phyloP scores from a whole-genome alignment of 2,888 invertebrate species.

The Drosophila siamana region DNA sequence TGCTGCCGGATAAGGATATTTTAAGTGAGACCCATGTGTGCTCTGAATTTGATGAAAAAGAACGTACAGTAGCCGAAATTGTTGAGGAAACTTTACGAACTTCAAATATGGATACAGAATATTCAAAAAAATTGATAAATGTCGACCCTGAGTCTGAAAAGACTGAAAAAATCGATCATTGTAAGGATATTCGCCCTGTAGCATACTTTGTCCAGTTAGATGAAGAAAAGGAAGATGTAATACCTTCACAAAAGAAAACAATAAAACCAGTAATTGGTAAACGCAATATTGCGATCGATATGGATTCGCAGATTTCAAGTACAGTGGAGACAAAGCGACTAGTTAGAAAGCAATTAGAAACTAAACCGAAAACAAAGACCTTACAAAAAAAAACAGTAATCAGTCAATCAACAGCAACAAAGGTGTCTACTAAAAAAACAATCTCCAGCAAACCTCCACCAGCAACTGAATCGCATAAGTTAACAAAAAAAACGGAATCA shows the following conservation, averaged over 20 bases:
- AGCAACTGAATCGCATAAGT: constrained; percentile 33
- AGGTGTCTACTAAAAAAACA: constrained; percentile 22
- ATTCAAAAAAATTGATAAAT: not conserved
- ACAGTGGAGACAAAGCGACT: constrained; percentile 14
- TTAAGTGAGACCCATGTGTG: constrained; percentile 3
- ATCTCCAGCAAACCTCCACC: constrained; percentile 25
- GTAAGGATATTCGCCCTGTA: constrained; percentile 62
- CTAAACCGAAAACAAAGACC: constrained; percentile 37
- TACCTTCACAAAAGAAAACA: constrained; percentile 23
- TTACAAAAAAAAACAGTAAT: constrained; percentile 19
- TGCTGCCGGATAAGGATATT: constrained; percentile 30
- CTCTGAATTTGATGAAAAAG: constrained; percentile 9
- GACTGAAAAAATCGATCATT: constrained; percentile 3
- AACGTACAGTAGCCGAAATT: constrained; percentile 60
- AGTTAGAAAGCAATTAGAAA: constrained; percentile 27
- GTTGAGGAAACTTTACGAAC: constrained; percentile 63
- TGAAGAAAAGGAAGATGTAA: constrained; percentile 32
- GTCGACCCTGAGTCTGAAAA: not conserved
- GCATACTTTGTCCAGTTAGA: constrained; percentile 78
- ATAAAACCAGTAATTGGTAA: constrained; percentile 13
- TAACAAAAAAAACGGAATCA: constrained; percentile 57
- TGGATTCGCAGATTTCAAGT: constrained; percentile 5
- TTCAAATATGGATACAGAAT: constrained; percentile 20
- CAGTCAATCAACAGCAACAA: constrained; percentile 29
- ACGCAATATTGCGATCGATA: constrained; percentile 10